Conservation (phyloP, 2,113 vertebrate species). For the Kryptolebias marmoratus region DNA sequence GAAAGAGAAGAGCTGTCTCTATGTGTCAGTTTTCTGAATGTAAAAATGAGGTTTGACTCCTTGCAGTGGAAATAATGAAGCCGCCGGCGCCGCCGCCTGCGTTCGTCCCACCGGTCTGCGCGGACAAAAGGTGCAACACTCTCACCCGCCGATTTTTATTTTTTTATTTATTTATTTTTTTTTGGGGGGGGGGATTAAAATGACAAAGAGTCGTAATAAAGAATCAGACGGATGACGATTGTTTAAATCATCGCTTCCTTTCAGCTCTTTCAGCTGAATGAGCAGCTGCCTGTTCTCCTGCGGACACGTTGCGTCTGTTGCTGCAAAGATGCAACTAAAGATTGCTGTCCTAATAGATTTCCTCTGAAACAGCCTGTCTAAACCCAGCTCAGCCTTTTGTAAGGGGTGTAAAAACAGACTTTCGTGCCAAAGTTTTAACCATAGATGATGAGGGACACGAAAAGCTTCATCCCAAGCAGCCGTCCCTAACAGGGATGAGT, state of each 20-base stretch:
- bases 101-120: constrained; percentile 2
- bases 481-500: too few relatives aligned
- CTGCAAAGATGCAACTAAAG: not conserved
- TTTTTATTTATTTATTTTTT: not conserved
- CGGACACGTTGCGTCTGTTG: not conserved
- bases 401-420: constrained; percentile 1
- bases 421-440: too few relatives aligned
- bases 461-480: too few relatives aligned
- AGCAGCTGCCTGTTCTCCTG: not conserved
- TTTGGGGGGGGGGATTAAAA: not conserved
- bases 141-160: too few relatives aligned
- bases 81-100: constrained; percentile 19
- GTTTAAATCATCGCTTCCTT: not conserved
- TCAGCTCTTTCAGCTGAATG: not conserved
- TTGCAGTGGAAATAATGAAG: constrained; percentile 33
- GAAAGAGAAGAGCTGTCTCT: constrained; percentile 30
- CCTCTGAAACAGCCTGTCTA: not conserved
- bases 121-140: too few relatives aligned
- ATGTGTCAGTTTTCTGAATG: constrained; percentile 42
- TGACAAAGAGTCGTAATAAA: not conserved
- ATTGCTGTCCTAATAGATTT: not conserved
- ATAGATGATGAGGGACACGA: too few relatives aligned
- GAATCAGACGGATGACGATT: not conserved
- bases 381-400: constrained; percentile 13
- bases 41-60: constrained; percentile 30